phyloP scores from a whole-genome alignment of 2,113 vertebrate genomes.

The Mystacornis crossleyi region DNA sequence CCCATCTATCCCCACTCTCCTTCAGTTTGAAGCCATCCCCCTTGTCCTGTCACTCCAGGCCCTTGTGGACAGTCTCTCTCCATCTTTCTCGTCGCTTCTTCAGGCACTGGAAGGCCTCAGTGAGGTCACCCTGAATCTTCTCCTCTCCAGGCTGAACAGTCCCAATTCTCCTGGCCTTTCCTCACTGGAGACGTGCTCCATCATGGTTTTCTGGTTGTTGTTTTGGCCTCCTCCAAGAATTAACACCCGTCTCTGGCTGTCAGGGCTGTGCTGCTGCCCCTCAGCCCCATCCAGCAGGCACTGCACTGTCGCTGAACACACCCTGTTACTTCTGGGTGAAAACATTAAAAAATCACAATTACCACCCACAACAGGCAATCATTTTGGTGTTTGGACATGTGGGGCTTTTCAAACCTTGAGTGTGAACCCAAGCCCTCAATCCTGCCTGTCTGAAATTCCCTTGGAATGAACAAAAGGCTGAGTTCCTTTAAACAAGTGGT shows the following conservation, averaged over 20 bases:
- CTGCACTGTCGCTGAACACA: too few species aligned
- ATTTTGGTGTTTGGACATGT: background rate
- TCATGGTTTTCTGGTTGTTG: background rate
- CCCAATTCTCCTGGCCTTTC: background rate
- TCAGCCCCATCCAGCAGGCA: background rate
- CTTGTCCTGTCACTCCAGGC: fast-evolving
- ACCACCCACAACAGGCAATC: background rate
- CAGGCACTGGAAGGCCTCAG: fast-evolving
- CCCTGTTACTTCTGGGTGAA: background rate
- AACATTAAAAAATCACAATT: background rate
- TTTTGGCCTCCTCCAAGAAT: background rate
- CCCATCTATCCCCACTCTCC: fast-evolving
- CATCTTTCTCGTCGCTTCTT: fast-evolving
- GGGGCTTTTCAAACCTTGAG: background rate
- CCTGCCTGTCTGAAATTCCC: background rate
- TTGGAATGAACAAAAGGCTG: background rate
- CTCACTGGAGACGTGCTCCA: background rate
- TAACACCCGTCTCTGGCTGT: background rate
- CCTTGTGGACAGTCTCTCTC: fast-evolving
- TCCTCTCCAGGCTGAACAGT: background rate
- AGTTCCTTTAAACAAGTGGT: background rate
- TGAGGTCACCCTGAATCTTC: background rate
- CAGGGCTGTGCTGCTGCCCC: background rate
- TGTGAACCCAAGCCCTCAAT: background rate
- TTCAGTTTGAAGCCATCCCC: fast-evolving